Conservation (phyloP, 2,113 vertebrate species). For the Protobothrops flavoviridis region DNA sequence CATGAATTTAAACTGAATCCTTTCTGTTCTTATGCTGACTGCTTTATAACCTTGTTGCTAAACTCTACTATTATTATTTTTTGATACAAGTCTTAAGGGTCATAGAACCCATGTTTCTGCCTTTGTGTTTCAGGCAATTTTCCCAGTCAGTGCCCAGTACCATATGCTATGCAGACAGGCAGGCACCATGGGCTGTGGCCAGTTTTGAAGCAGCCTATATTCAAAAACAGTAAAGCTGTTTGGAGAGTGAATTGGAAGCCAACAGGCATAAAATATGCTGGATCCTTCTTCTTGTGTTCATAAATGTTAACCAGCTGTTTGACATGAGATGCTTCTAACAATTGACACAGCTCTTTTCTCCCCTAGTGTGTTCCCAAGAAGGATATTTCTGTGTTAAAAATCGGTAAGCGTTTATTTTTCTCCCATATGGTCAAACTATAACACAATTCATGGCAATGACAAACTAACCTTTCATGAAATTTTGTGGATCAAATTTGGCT, state of each 20-base stretch:
- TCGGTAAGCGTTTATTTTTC: neutral
- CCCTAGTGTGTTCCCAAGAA: neutral
- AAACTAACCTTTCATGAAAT: neutral
- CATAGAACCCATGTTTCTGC: neutral
- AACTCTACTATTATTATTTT: neutral
- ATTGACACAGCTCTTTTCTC: neutral
- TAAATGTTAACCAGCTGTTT: neutral
- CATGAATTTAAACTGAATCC: neutral
- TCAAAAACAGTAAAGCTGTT: neutral
- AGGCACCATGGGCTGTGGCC: neutral
- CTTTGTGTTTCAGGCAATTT: neutral
- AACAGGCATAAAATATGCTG: neutral
- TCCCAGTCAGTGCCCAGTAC: neutral
- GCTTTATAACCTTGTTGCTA: neutral
- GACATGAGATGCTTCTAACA: neutral
- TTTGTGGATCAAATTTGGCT: neutral
- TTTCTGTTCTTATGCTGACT: neutral
- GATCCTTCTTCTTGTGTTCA: neutral
- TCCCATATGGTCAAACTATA: neutral
- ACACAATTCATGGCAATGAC: neutral
- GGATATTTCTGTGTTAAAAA: neutral
- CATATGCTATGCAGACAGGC: conserved; percentile 1
- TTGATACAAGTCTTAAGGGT: neutral
- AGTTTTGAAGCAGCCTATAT: neutral
- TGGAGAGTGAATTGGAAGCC: neutral